Conservation (phyloP, 2,113 vertebrate species). For the Scomber scombrus region DNA sequence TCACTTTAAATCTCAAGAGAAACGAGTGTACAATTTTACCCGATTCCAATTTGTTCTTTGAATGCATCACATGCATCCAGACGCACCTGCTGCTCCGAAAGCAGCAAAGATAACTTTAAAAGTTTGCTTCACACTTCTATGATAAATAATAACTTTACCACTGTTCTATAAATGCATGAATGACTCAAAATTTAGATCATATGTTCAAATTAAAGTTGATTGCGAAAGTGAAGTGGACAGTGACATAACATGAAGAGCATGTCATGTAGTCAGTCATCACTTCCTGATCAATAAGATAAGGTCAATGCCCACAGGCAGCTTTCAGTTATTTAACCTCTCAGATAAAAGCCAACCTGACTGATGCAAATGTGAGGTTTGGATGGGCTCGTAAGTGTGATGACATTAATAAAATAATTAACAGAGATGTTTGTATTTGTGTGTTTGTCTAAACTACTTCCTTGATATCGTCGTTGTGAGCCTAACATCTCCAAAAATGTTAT, state of each 20-base stretch:
- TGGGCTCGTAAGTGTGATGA: background rate
- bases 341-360: background rate
- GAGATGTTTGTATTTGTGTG: background rate
- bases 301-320: background rate
- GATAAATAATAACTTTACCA: no score
- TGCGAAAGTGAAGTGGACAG: background rate
- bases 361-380: background rate
- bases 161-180: no score
- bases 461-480: no score
- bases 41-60: rapidly evolving
- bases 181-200: no score
- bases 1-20: background rate
- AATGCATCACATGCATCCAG: slow-evolving; percentile 38
- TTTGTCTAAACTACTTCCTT: background rate
- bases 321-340: background rate
- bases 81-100: slow-evolving; percentile 63
- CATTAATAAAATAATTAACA: background rate
- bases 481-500: no score
- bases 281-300: slow-evolving; percentile 13
- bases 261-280: background rate
- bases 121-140: background rate
- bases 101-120: background rate
- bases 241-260: background rate
- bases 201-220: background rate
- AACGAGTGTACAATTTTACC: rapidly evolving